A percentile compares a stretch with the other conserved stretches of the same genome.
These are phyloP conservation scores for Vombatus ursinus DNA, from an alignment of 2,113 vertebrate genomes.

Conservation along the genomic window DNA sequence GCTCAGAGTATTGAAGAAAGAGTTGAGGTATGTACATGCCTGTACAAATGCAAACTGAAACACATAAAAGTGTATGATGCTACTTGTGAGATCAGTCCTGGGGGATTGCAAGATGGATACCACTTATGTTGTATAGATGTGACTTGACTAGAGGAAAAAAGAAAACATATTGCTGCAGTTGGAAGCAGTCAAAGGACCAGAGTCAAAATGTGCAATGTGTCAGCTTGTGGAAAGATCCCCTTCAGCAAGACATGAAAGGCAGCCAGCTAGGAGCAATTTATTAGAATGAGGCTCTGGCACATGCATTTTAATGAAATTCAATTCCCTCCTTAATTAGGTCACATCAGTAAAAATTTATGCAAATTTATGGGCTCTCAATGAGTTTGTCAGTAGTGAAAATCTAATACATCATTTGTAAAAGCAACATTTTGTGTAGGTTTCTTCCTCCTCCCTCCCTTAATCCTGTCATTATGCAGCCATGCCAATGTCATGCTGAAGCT, in stretches of 20 bases:
- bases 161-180: constrained; percentile 36
- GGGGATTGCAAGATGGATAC: not conserved
- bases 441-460: constrained; percentile 29
- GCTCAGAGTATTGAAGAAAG: not conserved
- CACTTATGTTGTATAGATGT: not conserved
- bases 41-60: not conserved
- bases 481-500: constrained; percentile 26
- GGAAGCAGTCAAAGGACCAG: constrained; percentile 61
- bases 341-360: constrained; percentile 80
- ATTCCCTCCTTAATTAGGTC: constrained; percentile 81
- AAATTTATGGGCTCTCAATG: constrained; percentile 82
- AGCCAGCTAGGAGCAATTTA: constrained; percentile 61
- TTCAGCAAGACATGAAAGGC: constrained; percentile 67
- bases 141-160: constrained; percentile 52
- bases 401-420: constrained; percentile 79
- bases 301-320: constrained; percentile 79
- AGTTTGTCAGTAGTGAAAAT: constrained; percentile 59
- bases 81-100: not conserved
- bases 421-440: constrained; percentile 24
- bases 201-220: constrained; percentile 67
- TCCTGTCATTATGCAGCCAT: constrained; percentile 59
- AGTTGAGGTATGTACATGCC: not conserved
- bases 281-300: constrained; percentile 34
- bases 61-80: not conserved
- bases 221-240: constrained; percentile 66